Base-by-base conservation (phyloP, 2,113 vertebrate genomes). In the Sapajus apella region DNA sequence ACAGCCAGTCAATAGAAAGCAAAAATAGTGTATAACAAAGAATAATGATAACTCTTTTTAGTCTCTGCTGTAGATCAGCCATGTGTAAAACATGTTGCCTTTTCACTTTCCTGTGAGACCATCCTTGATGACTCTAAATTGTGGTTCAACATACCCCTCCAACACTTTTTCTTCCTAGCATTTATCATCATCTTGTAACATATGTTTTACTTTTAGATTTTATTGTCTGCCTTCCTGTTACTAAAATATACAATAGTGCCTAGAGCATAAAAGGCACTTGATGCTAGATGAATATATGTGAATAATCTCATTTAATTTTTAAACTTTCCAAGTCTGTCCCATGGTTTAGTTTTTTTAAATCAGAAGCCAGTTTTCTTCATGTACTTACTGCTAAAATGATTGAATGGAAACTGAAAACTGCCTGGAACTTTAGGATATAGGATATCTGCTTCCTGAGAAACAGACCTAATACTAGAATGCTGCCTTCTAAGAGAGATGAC, bases 291-390 rank as follows among this genome's bases (percentile, higher is more conserved):
- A 75, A 66, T 73, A 55, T 45, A 55, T 83, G 18, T 87, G 52
- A 83, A 61, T 92, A 30, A 85, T 94, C 47, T 88, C 40, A 58
- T 85, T 80, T 96, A 75, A 80, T 84, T 92, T 96, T 97, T 90
- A 37, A 94, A 89, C 16, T 91, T 95, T 77, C 52, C 55, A 84
- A 68, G 11, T 91, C 58, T 93, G 1, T 72, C 21, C 40, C 21
- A 18, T 88, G 79, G n/a, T 91, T 64, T 91, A 45, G 47, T 75
- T 27, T 96, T 76, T 76, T 95, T 79, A 76, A 58, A 40, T 97
- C 80, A 87, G 37, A 97, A 95, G 37, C 47, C 77, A 81, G 0
- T 90, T 95, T 45, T 89, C 61, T 92, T 55, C 18, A 45, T 37
- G 2, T 93, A 47, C 56, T n/a, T 88, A 64, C 16, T n/a, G 32